Conservation (phyloP, 2,797 vertebrate genomes). For the Pelochelys cantorii region DNA sequence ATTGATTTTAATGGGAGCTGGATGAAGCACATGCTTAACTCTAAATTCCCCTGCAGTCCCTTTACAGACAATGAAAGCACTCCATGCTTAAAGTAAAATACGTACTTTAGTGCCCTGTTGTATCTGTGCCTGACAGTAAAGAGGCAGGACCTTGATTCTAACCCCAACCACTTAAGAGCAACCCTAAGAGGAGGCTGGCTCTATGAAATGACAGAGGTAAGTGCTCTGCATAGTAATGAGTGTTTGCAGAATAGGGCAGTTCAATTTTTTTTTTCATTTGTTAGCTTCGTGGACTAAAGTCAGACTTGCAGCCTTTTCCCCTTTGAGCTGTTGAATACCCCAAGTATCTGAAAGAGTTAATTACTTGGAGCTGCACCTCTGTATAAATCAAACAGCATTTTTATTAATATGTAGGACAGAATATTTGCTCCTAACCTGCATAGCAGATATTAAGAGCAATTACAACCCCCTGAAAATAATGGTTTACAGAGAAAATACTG, state of each 20-base stretch:
- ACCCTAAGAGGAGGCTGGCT: neutral
- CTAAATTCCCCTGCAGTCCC: neutral
- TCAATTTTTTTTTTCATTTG: neutral
- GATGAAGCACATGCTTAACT: neutral
- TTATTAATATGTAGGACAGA: neutral
- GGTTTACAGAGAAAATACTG: neutral
- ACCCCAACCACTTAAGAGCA: neutral
- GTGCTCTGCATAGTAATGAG: neutral
- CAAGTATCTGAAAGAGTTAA: neutral
- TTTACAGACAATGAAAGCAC: neutral
- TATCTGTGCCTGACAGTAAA: neutral
- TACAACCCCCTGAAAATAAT: neutral
- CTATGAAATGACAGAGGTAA: neutral
- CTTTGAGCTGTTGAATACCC: neutral
- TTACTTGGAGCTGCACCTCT: neutral
- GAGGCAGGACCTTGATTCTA: neutral
- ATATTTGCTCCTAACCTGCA: neutral
- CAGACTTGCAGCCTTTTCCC: neutral
- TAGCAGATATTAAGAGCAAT: slow-evolving; percentile 13
- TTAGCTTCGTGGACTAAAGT: neutral
- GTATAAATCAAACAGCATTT: neutral
- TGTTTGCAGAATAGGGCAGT: neutral
- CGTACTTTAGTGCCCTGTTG: neutral
- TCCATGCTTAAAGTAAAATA: neutral
- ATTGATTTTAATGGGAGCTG: neutral